Conservation (phyloP, 2,797 vertebrate genomes). For the Oreortyx pictus region DNA sequence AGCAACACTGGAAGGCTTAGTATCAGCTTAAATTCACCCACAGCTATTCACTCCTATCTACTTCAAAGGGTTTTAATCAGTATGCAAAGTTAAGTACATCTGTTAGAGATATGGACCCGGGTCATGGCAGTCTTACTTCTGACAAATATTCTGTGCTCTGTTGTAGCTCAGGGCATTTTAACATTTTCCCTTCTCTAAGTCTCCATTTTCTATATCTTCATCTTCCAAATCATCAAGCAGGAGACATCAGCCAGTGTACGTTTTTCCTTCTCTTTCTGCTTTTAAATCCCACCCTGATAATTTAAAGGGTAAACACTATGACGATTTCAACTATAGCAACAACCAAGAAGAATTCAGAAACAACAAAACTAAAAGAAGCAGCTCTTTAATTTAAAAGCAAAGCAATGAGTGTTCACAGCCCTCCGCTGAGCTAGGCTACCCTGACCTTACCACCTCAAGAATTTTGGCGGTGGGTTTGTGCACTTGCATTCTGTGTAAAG, state of each 20-base stretch:
- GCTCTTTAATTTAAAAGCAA: conserved; percentile 20
- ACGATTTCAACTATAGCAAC: neutral
- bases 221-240: neutral
- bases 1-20: neutral
- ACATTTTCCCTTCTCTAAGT: neutral
- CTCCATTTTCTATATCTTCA: neutral
- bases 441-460: neutral
- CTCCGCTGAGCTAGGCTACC: neutral
- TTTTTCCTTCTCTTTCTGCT: neutral
- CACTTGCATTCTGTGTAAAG: neutral
- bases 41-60: neutral
- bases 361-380: neutral
- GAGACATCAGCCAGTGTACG: neutral
- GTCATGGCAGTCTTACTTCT: neutral
- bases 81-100: neutral
- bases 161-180: neutral
- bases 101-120: neutral
- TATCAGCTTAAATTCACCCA: neutral
- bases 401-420: neutral
- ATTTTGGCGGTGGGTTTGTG: neutral
- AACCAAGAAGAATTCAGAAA: neutral
- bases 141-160: neutral
- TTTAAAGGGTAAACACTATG: neutral
- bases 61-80: conserved; percentile 44
- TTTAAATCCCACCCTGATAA: neutral